Evolutionary conservation across 2,888 invertebrate genomes (phyloP), one percentile per base, ranked within the genome.

Genomic region (Tillus elongatus): DNA sequence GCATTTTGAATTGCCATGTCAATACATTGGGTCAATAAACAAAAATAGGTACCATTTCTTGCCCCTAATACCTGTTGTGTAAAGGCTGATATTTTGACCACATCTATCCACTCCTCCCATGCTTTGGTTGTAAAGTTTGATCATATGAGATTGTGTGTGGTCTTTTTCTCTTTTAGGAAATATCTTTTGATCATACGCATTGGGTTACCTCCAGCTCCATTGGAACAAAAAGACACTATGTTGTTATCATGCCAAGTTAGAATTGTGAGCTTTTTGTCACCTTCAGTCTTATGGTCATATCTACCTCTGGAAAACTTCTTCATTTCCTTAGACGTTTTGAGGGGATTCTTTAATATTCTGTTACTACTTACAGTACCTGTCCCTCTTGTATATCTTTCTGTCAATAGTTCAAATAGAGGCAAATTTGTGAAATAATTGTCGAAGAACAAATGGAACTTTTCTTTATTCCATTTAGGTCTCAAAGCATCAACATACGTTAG

Each of bases 1-100:
- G 48, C 47, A 45, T 54, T 58, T 30, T 53, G 51, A 16, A 47
- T 40, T 4, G 50, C 45, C 42, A 47, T 43, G 42, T 53, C 53
- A 14, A 55, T 30, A 16, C 42, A 45, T 28, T 55, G 50, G 6
- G 37, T 11, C n/a, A 54, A 35, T n/a, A 54, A 37, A 4, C 53
- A 45, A 40, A 55, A 50, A 32, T 56, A n/a, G n/a, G n/a, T n/a
- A 54, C 49, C 51, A 53, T 33, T 54, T 56, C 39, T 53, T 54
- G 10, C 54, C 51, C 13, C 51, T 41, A 4, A 51, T 48, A 1
- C 41, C 29, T 16, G 43, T 33, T 28, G 51, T 32, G 35, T 54
- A 54, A 9, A 50, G 27, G 33, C 42, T 40, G 3, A 56, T 45
- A 30, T 52, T 55, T 36, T 55, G 48, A 36, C 54, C 53, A 14